Evolutionary conservation across 2,797 vertebrate species (phyloP), one percentile per base, ranked within the genome.

Genomic region (Cuculus canorus): DNA sequence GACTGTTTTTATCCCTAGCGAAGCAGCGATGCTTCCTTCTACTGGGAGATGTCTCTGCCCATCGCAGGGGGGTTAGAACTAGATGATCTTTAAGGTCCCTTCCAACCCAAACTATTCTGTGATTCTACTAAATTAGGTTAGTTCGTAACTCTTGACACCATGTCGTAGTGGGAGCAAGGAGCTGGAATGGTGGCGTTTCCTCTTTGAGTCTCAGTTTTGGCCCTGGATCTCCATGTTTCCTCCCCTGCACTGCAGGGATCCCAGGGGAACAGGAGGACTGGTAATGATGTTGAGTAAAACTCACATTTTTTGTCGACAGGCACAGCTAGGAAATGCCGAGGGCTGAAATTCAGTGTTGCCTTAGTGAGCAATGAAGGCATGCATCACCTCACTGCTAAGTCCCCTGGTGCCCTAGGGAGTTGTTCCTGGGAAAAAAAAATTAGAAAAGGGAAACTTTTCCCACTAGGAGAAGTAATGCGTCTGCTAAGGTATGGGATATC

Each of bases 281-380:
- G 32, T 39, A 19, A 21, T 10, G 4, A 6, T 21, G 5, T 45
- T 33, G 41, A 33, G 13, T 37, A 48, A 45, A 89, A 23, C 33
- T 48, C 32, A 2, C 0, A 0, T 14, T 37, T 75, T 90, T 33
- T 68, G 5, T 9, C 70, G 28, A 13, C 3, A 3, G 33, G 27
- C 1, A 1, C 6, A 41, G 61, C 17, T 27, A 8, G 30, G 28
- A 69, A 27, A 18, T 25, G 25, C 47, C 50, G 15, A 1, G 24
- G 28, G 22, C 50, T 33, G 32, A 66, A 50, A 0, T 7, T 8
- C 24, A 32, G 7, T 28, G 16, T 32, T 57, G 47, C 32, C 22
- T 83, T 21, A 39, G 27, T 47, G 69, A 81, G 73, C 22, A 61
- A 48, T 52, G 45, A 8, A 68, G 24, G 23, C 0, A 0, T 2